A percentile compares a stretch with the other conserved stretches of the same genome.
Conservation (phyloP, 2,113 vertebrate genomes). For the Telmatochromis brachygnathus region DNA sequence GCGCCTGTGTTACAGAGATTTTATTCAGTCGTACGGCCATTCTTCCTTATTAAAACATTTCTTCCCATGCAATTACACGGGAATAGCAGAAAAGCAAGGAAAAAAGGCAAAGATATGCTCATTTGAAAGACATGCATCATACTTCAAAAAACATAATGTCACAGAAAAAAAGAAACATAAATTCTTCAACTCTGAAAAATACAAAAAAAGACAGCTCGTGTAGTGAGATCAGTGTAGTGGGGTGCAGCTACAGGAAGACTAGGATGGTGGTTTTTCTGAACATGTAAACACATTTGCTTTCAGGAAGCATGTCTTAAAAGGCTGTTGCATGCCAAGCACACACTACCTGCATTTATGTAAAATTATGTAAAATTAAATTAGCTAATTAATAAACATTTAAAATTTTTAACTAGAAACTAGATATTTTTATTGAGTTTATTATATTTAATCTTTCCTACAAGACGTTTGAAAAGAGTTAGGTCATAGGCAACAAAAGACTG, state of each 20-base stretch:
- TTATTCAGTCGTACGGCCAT: background rate
- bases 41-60: background rate
- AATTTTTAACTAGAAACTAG: background rate
- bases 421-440: background rate
- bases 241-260: background rate
- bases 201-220: background rate
- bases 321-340: background rate
- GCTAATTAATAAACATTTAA: background rate
- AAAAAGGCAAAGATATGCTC: background rate
- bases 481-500: background rate
- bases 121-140: background rate
- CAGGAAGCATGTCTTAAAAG: background rate
- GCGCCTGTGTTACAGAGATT: background rate
- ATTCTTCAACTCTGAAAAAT: background rate
- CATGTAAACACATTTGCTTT: background rate
- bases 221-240: background rate
- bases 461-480: background rate
- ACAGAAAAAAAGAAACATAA: background rate
- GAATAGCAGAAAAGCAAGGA: background rate
- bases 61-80: background rate
- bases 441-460: background rate
- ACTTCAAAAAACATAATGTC: background rate
- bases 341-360: background rate
- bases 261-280: background rate
- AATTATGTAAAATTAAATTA: background rate